Base-by-base conservation (phyloP, 1,140 invertebrate species). In the Drosophila nannoptera region DNA sequence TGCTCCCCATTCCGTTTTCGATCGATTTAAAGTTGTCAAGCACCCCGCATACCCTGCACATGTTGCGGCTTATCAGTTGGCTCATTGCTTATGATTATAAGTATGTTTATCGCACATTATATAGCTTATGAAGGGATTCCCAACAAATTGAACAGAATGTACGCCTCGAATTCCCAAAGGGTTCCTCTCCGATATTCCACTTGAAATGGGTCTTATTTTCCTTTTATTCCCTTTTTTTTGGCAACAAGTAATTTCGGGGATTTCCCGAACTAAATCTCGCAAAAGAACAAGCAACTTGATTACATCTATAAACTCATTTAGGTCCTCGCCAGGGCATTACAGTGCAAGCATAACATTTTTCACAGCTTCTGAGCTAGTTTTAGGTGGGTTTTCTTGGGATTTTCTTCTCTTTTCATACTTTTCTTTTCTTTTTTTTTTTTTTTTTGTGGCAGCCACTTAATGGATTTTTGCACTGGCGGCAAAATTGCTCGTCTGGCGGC, bases 11-110 rank as follows among this genome's bases (percentile, higher is more conserved):
- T 75, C 73, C 60, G 64, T 73, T 75, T 64, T 56, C 38, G 31
- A 69, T 75, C 70, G 70, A 73, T 73, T 73, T 69, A 73, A 75
- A 73, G 64, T 69, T 68, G 59, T 60, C 53, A 62, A 72, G 42
- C 45, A 22, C 5, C 36, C 12, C 16, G 9, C 11, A 63, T 50
- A 64, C 60, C 7, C 59, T 69, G 22, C 42, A 12, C 5, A 2
- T 8, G 2, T 8, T 4, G 4, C 8, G 11, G 31, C 5, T 54
- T 14, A 31, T 33, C 22, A 32, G 45, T 9, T 55, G 40, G 5
- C 5, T 4, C 11, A 36, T 36, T 36, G 35, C 8, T 7, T 36
- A 36, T 36, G 35, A 36, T 36, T 36, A 36, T 36, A 7, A 54
- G 3, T 7, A 40, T n/a, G 16, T 54, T 8, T 22, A 22, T 22